phyloP scores from a whole-genome alignment of 2,113 vertebrate species.

The Zapus hudsonius region DNA sequence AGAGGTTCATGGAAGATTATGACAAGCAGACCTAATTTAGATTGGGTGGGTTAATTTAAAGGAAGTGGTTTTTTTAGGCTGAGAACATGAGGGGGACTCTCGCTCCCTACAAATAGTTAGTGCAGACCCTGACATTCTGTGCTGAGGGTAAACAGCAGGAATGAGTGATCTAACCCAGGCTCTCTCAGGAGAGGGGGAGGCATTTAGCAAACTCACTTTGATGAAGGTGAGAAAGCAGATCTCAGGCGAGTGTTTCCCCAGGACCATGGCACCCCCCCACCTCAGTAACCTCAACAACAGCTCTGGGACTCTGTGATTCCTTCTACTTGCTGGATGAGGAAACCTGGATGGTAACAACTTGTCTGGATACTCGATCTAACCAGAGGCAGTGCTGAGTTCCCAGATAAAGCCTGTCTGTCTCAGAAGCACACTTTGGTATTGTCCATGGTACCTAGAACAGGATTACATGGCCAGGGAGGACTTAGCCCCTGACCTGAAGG shows the following conservation, averaged over 20 bases:
- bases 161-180: neutral
- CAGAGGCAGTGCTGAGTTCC: neutral
- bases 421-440: neutral
- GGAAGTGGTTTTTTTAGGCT: constrained; percentile 36
- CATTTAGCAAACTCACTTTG: neutral
- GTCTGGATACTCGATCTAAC: neutral
- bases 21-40: neutral
- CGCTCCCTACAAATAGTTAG: neutral
- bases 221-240: neutral
- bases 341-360: neutral
- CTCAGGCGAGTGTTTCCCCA: too few relatives aligned
- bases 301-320: neutral
- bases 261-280: neutral
- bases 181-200: neutral
- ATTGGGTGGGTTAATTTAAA: constrained; percentile 32
- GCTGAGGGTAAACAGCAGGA: neutral
- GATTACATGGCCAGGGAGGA: neutral
- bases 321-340: neutral
- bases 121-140: neutral
- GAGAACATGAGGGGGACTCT: constrained; percentile 46
- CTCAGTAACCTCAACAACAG: fast-evolving
- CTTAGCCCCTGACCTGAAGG: neutral
- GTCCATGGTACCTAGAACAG: neutral
- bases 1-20: neutral
- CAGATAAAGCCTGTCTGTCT: neutral